Base-by-base conservation (phyloP, 2,797 vertebrate species). In the Halcyon chelicuti region DNA sequence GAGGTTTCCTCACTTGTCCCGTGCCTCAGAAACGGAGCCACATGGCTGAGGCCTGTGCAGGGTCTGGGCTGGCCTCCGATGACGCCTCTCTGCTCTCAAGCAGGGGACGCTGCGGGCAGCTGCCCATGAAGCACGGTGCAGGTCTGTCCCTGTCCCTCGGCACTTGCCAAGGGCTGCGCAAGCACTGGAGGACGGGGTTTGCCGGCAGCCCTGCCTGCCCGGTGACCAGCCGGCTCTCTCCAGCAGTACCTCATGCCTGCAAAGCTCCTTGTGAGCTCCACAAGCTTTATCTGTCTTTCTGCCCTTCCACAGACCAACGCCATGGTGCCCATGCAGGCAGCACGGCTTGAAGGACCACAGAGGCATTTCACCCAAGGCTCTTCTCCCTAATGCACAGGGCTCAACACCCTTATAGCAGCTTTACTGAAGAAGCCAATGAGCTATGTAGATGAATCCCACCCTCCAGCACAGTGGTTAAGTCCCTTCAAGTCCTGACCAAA, bases 291-390 rank as follows among this genome's bases (percentile, higher is more conserved):
- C 44, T 14, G 31, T 14, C 60, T 20, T 58, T 22, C 61, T 78
- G 33, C 22, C 67, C 35, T 68, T 61, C 40, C 63, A 20, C 0
- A 0, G 37, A 66, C 52, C 61, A 26, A 14, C 15, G 8, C 2
- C 42, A 18, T 44, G 14, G 21, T 44, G 28, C 51, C 46, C 11
- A 0, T 3, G 4, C 1, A 0, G 7, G 14, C 17, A 17, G 19
- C 1, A 1, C 0, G 0, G 60, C 44, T 26, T 8, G 52, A 54
- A 52, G 15, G 18, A 14, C 40, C 0, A 0, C 35, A 44, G 51
- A 4, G 0, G 4, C 12, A 10, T 44, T 44, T 47, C 47, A 9
- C 62, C 5, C 14, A 1, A 23, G 3, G 3, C 18, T n/a, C 29
- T 22, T 14, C 54, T n/a, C 37, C 51, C 20, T 0, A 14, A 31